Base-by-base conservation (phyloP, 23 tunicate genomes). In the Styela plicata region DNA sequence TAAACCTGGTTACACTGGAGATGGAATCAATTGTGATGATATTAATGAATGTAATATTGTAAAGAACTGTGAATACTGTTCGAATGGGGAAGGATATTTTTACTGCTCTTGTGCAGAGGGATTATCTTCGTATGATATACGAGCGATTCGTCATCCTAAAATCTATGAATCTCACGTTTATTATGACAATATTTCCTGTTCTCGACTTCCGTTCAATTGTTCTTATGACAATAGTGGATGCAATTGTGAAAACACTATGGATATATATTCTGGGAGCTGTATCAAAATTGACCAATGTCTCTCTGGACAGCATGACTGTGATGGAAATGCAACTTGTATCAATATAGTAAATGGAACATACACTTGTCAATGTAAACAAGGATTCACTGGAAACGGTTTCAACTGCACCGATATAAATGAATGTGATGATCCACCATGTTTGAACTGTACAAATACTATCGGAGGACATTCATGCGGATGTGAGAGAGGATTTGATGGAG, bases 11-110 rank as follows among this genome's bases (percentile, higher is more conserved):
- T 80, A 27, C 19, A 32, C 30, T 16, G 74, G 74, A 36, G 19
- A 67, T 27, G 84, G 74, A 28, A 64, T 2, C 61, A 18, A 33
- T 23, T 80, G 84, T 44, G 52, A 32, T 31, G 84, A 80, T 31
- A 64, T 64, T 30, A 67, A 80, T 34, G 84, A 80, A 80, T 77
- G 82, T 52, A 74, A 44, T 5, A 44, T 44, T 5, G 7, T 44
- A 13, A 44, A 13, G 13, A 44, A 44, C 13, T 44, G 57, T 7
- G 57, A 44, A 5, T 5, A 44, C 13, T 44, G 57, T 13, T 13
- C 7, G 13, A 44, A 13, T 44, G 7, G 13, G 7, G 57, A 13
- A 13, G 13, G 57, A 5, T 5, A 7, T 5, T 44, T 44, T 44
- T 7, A 44, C 13, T 44, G 57, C 57, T 13, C 7, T 44, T 44